Percentiles rank a stretch among this genome's conserved stretches.
Evolutionary conservation across 2,888 invertebrate species (phyloP).

Genomic region (Andrena fulva): DNA sequence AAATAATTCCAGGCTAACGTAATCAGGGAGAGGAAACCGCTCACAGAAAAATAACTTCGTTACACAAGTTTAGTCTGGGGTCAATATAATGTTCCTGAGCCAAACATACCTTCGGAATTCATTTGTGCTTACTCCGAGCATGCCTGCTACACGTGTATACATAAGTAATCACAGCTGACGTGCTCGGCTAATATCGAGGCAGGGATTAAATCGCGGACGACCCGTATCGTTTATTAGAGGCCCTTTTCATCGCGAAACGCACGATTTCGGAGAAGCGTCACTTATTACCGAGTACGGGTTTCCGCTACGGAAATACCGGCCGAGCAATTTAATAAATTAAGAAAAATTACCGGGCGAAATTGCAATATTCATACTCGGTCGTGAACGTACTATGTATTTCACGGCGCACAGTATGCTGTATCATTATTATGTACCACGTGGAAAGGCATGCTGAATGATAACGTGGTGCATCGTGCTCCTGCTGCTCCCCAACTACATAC

Average conservation of each 20-base stretch:
- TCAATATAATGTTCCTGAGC: neutral
- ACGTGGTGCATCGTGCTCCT: slow-evolving; percentile 7
- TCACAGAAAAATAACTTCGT: too few relatives aligned
- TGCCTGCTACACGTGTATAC: neutral
- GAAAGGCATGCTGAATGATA: slow-evolving; percentile 34
- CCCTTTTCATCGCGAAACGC: slow-evolving; percentile 22
- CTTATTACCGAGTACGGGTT: slow-evolving; percentile 27
- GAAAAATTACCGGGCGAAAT: slow-evolving; percentile 38
- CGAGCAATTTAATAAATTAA: slow-evolving; percentile 45
- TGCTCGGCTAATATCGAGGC: slow-evolving; percentile 11
- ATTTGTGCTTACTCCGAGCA: neutral
- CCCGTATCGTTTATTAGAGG: slow-evolving; percentile 44
- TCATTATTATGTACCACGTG: slow-evolving; percentile 41
- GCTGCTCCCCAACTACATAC: neutral
- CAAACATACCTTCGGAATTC: neutral
- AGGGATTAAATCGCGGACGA: slow-evolving; percentile 32
- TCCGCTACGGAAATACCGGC: slow-evolving; percentile 9
- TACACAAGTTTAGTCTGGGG: too few relatives aligned
- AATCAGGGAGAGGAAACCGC: too few relatives aligned
- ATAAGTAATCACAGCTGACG: slow-evolving; percentile 20
- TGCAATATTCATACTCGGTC: slow-evolving; percentile 30
- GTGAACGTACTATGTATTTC: slow-evolving; percentile 28
- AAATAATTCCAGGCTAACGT: too few relatives aligned
- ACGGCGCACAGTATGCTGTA: neutral
- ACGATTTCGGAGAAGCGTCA: slow-evolving; percentile 23